Evolutionary conservation across 2,888 invertebrate genomes (phyloP), one percentile per base, ranked within the genome.

Genomic region (Lochmaea crataegi): DNA sequence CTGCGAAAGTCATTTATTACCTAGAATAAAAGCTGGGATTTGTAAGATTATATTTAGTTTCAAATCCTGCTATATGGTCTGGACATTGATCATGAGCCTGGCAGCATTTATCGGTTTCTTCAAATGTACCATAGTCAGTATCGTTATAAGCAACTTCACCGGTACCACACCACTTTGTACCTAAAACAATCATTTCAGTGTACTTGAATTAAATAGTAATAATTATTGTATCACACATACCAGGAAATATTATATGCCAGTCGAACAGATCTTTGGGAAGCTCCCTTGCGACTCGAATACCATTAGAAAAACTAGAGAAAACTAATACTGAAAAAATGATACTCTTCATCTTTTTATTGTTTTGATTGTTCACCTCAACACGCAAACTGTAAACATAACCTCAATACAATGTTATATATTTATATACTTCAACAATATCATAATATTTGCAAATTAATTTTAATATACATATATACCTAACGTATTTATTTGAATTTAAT

Each of bases 121-220:
- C 81, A 58, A 90, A 89, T 0, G 84, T 78, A 0, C 95, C 94
- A 41, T 94, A 86, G 82, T 94, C 94, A 38, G 91, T 88, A 80
- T 90, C 90, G 77, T 88, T 87, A 0, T 86, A 85, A 0, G 94
- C 93, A 12, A 89, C 83, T 80, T 91, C 91, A 5, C 94, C 94
- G 0, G 92, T 88, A 0, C 94, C 94, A 81, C 94, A 94, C 94
- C 94, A 95, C 86, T 94, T 94, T 0, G 94, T 94, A 2, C 94
- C 94, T 89, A 65, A 66, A 1, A 26, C 38, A 41, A 14, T 57
- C n/a, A n/a, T 57, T 26, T 7, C 2, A n/a, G 2, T 48, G n/a
- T n/a, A 48, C 14, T 45, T 14, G 11, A 11, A 45, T 48, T 14
- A n/a, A 48, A 53, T 53, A 2, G 18, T 18, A 53, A 16, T 53